Evolutionary conservation across 2,797 vertebrate genomes (phyloP).

Genomic region (Adrianichthys oophorus): DNA sequence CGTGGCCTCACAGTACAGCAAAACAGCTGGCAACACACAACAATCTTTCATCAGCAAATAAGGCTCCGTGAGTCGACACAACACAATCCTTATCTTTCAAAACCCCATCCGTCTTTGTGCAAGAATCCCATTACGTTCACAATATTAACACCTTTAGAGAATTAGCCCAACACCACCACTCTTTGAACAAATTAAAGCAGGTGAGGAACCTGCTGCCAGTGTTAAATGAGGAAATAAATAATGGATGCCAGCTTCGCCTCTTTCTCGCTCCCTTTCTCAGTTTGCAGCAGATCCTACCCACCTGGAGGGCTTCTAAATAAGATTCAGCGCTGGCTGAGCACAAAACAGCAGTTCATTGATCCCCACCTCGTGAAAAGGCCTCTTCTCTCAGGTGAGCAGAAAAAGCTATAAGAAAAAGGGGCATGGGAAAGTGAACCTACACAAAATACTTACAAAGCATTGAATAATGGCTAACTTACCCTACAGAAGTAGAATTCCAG

Average conservation of each 20-base stretch:
- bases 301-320: slow-evolving; percentile 73
- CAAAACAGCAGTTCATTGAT: slow-evolving; percentile 71
- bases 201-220: slow-evolving; percentile 52
- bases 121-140: slow-evolving; percentile 69
- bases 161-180: slow-evolving; percentile 58
- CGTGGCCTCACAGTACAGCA: slow-evolving; percentile 39
- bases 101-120: slow-evolving; percentile 51
- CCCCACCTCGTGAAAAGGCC: slow-evolving; percentile 51
- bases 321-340: slow-evolving; percentile 64
- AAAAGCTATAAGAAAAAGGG: slow-evolving; percentile 59
- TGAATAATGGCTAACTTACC: slow-evolving; percentile 39
- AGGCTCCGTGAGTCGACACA: slow-evolving; percentile 63
- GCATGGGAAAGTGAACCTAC: slow-evolving; percentile 15
- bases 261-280: slow-evolving; percentile 39
- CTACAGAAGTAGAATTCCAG: slow-evolving; percentile 31
- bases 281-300: slow-evolving; percentile 65
- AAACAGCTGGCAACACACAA: slow-evolving; percentile 35
- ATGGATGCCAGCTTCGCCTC: slow-evolving; percentile 61
- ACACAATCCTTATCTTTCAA: slow-evolving; percentile 61
- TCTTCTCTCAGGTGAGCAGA: slow-evolving; percentile 58
- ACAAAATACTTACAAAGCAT: slow-evolving; percentile 23
- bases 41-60: slow-evolving; percentile 60
- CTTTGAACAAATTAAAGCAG: slow-evolving; percentile 63
- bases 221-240: slow-evolving; percentile 73
- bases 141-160: slow-evolving; percentile 69